These are phyloP conservation scores for Acanthiza pusilla DNA, from an alignment of 2,797 vertebrate genomes.

Conservation along the genomic window DNA sequence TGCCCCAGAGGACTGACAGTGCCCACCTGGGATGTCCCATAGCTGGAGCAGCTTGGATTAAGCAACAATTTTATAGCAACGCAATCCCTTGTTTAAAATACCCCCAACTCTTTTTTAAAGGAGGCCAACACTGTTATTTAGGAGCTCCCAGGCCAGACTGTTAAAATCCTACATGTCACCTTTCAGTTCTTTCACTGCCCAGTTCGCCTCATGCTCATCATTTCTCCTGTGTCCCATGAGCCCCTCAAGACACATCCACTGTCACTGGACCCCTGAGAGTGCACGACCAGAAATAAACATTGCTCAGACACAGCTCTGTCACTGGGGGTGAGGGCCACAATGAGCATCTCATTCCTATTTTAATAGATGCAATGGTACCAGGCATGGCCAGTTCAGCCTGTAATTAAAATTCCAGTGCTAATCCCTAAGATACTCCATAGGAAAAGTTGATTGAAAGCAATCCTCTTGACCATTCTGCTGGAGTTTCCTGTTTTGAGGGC, in stretches of 20 bases:
- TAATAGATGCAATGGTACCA: neutral
- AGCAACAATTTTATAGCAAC: neutral
- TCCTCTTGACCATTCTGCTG: neutral
- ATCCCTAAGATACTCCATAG: neutral
- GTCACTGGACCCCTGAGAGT: accelerated
- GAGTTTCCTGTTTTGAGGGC: slow-evolving; percentile 2
- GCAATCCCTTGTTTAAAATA: neutral
- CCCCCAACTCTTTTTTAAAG: neutral
- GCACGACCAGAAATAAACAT: accelerated
- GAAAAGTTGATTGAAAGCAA: neutral
- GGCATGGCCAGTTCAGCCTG: neutral
- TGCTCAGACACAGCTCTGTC: neutral
- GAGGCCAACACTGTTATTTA: neutral
- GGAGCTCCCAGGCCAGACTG: neutral
- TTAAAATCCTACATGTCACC: accelerated
- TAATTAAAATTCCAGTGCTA: neutral
- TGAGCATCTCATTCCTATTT: neutral
- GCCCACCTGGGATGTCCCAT: neutral
- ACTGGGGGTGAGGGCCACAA: accelerated
- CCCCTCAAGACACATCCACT: neutral
- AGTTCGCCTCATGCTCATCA: neutral
- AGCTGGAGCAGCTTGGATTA: neutral
- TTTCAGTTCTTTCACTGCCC: neutral
- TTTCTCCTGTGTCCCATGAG: accelerated
- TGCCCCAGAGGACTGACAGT: neutral